These are phyloP conservation scores for Thermophis baileyi DNA, from an alignment of 2,113 vertebrate species.

Conservation along the genomic window DNA sequence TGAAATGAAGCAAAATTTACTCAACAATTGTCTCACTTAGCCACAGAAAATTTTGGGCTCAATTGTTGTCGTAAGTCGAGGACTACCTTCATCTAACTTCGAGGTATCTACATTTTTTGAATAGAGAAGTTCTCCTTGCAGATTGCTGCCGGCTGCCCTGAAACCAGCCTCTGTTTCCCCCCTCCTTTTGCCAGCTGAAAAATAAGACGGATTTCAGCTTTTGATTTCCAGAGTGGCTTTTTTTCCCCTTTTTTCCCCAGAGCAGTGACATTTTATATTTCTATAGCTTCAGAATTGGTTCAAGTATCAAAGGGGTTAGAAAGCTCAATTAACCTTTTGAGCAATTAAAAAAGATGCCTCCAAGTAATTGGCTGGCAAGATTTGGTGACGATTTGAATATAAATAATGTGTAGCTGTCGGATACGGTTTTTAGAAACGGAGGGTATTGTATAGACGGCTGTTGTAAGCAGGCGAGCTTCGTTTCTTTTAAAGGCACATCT, in stretches of 20 bases:
- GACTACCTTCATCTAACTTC: not conserved
- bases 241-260: not conserved
- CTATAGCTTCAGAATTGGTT: not conserved
- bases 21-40: no score
- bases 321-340: not conserved
- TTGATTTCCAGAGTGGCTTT: not conserved
- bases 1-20: no score
- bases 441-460: slow-evolving; percentile 60
- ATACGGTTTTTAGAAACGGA: slow-evolving; percentile 57
- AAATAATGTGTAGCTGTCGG: not conserved
- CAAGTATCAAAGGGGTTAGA: not conserved
- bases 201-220: not conserved
- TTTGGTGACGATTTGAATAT: not conserved
- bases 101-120: not conserved
- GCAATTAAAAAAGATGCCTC: not conserved
- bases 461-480: slow-evolving; percentile 7
- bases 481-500: not conserved
- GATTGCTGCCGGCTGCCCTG: not conserved
- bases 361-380: not conserved
- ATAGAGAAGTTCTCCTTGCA: not conserved
- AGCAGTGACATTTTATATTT: not conserved
- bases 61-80: not conserved
- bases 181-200: not conserved
- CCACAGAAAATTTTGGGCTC: not conserved
- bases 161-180: not conserved